These are phyloP conservation scores for Congeria kusceri DNA, from an alignment of 2,888 invertebrate species.

Conservation along the genomic window DNA sequence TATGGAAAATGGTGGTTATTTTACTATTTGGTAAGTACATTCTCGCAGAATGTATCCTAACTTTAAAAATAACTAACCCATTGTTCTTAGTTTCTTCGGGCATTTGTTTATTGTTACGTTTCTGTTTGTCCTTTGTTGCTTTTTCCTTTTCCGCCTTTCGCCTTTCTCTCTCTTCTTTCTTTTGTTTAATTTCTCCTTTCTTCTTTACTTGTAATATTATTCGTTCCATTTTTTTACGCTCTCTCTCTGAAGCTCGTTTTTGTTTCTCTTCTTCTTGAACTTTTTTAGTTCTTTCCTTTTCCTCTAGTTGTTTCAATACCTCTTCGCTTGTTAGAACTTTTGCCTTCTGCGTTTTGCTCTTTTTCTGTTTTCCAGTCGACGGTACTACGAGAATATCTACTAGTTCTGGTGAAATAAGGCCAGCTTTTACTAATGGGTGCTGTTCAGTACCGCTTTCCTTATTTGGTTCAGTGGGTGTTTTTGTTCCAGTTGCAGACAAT, in stretches of 20 bases:
- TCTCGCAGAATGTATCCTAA: neutral
- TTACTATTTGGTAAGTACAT: too few species aligned
- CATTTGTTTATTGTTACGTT: neutral
- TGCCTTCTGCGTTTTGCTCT: conserved; percentile 4
- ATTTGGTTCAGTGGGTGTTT: too few species aligned
- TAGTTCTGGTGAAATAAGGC: conserved; percentile 9
- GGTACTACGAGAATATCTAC: conserved; percentile 6
- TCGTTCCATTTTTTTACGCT: neutral
- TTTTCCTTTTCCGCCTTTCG: too few species aligned
- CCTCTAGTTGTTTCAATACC: conserved; percentile 14
- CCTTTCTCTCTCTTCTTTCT: too few species aligned
- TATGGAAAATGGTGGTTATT: too few species aligned
- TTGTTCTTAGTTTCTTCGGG: neutral
- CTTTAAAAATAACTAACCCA: neutral
- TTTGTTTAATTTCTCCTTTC: conserved; percentile 1
- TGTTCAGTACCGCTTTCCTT: too few species aligned
- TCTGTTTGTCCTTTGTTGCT: too few species aligned
- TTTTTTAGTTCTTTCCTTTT: conserved; percentile 7
- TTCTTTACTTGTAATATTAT: conserved; percentile 2
- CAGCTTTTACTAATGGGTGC: conserved; percentile 5
- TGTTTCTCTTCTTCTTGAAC: too few species aligned
- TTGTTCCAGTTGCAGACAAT: too few species aligned
- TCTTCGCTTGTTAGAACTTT: conserved; percentile 6
- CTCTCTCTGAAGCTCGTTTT: neutral
- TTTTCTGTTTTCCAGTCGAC: too few species aligned